These are phyloP conservation scores for Ailuropoda melanoleuca DNA, from an alignment of 2,113 vertebrate genomes.

Conservation along the genomic window DNA sequence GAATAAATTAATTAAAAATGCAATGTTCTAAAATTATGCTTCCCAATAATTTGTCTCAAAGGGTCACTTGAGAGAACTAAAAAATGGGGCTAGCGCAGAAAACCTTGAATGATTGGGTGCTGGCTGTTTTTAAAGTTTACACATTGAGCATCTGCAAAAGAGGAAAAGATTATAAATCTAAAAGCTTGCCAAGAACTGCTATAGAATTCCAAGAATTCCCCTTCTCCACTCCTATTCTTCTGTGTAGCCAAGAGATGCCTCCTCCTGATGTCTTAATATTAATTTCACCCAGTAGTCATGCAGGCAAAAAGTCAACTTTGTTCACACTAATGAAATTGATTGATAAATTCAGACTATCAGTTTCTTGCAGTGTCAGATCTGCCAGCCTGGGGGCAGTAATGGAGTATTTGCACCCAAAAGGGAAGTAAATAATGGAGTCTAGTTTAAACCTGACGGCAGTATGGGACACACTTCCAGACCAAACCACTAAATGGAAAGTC, in stretches of 20 bases:
- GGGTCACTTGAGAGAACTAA: background rate
- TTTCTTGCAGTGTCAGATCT: background rate
- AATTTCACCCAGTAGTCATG: background rate
- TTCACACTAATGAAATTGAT: background rate
- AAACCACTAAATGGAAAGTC: background rate
- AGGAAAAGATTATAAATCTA: background rate
- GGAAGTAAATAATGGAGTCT: background rate
- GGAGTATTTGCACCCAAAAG: background rate
- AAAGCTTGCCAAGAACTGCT: background rate
- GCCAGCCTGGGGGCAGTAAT: background rate
- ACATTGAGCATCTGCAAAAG: background rate
- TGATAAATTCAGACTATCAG: background rate
- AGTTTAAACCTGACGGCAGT: background rate
- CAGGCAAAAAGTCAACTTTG: background rate
- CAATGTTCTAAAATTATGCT: background rate
- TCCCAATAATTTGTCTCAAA: background rate
- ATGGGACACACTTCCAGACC: background rate
- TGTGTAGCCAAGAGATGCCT: background rate
- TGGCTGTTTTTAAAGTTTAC: background rate
- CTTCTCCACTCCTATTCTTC: background rate
- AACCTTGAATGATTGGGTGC: accelerated
- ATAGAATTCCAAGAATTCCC: background rate
- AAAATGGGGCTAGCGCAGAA: background rate
- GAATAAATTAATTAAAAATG: background rate
- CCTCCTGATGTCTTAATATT: background rate